Evolutionary conservation across 1,140 invertebrate species (phyloP).

Genomic region (Leptestheria dahalacensis): DNA sequence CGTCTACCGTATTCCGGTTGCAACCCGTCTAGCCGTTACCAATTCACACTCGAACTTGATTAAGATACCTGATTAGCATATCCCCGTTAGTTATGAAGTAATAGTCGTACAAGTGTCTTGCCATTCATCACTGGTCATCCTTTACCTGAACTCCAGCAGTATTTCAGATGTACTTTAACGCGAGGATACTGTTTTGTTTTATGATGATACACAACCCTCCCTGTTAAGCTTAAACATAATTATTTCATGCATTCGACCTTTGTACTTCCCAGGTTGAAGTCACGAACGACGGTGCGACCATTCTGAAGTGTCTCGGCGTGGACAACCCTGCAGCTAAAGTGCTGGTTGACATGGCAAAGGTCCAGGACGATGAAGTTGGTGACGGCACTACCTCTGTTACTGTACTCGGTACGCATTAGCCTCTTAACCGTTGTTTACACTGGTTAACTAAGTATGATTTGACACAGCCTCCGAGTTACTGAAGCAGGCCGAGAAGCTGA

Average conservation of each 20-base stretch:
- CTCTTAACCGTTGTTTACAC: conserved; percentile 8
- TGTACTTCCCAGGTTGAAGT: conserved; percentile 59
- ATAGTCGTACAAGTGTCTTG: too few relatives aligned
- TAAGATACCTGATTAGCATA: too few relatives aligned
- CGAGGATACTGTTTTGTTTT: background rate
- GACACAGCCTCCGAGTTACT: conserved; percentile 90
- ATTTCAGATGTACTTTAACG: background rate
- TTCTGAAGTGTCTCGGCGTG: conserved; percentile 88
- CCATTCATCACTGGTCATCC: too few relatives aligned
- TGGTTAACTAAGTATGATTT: conserved; percentile 15
- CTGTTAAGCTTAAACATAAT: background rate
- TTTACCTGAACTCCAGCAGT: too few relatives aligned
- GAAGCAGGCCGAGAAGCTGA: conserved; percentile 84
- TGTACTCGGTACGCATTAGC: conserved; percentile 55
- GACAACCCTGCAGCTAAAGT: conserved; percentile 99
- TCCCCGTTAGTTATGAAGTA: too few relatives aligned
- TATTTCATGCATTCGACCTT: background rate
- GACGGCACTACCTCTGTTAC: conserved; percentile 99
- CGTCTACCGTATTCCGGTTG: too few relatives aligned
- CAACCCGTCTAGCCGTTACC: too few relatives aligned
- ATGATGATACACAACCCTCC: background rate
- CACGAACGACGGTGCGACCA: conserved; percentile 98
- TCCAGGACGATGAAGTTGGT: conserved; percentile 98
- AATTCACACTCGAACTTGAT: too few relatives aligned
- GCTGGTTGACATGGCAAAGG: conserved; percentile 93